Base-by-base conservation (phyloP, 2,888 invertebrate genomes). In the Zhuqinia jingwanae region DNA sequence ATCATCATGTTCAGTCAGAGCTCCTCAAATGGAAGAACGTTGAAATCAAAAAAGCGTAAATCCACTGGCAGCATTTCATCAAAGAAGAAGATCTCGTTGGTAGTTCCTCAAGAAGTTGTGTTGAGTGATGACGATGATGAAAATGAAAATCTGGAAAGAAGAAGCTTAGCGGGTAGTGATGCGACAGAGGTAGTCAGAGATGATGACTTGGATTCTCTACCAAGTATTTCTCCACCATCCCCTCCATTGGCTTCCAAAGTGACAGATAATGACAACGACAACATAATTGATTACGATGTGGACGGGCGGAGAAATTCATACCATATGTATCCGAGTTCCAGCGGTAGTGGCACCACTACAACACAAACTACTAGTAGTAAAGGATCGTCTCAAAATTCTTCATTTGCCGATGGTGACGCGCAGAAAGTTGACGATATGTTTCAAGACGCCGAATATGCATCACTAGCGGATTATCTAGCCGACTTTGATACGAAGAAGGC, bases 351-450 rank as follows among this genome's bases (percentile, higher is more conserved):
- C 10, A 58, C 20, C 15, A 5, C 58, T 8, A 58, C 22, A 22
- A 58, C 36, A 5, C 22, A 11, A 65, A 17, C 65, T 5, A 36
- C 36, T 3, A 11, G n/a, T 1, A 70, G 70, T n/a, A 45, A 50
- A 15, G 27, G 53, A 2, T 53, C 53, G 0, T 70, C 80, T 0
- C 20, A 30, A 36, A 78, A 30, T 11, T 45, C 27, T 27, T 60
- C 22, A 2, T 50, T 25, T 1, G 73, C 15, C 15, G 58, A 58
- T 45, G 11, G 3, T 8, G 70, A n/a, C 5, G n/a, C 70, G 1
- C 56, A 70, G 58, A 68, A 78, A 36, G 42, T 84, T 17, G 77
- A 84, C 70, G 84, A 84, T 11, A 22, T 77, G 22, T 78, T 84
- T 15, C 45, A 78, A 47, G 78, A 70, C 0, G 47, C 22, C 1